Evolutionary conservation across 2,888 invertebrate genomes (phyloP), one percentile per base, ranked within the genome.

Genomic region (Neoscelio sp.): DNA sequence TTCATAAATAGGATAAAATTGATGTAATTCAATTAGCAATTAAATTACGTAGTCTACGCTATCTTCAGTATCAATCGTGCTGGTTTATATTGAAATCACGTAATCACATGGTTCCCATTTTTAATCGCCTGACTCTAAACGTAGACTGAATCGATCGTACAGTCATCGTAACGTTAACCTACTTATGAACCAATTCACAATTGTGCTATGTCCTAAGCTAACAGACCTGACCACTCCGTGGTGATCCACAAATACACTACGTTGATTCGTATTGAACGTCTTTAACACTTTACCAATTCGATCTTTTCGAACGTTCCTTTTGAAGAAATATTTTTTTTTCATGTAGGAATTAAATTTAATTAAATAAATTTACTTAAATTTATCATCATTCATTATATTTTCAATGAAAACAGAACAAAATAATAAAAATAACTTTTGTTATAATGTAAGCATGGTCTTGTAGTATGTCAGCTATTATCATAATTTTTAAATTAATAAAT

Each of bases 151-250:
- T 80, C 80, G 80, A 80, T 76, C 64, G 76, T 23, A 48, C 40
- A 79, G 80, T 71, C 56, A 79, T 75, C 60, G 76, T 76, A 73
- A 73, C 78, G 73, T 78, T 78, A 78, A 80, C 80, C 80, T 76
- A 80, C 76, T 80, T 80, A 33, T 48, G 28, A 71, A 60, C 62
- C 46, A 60, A 71, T 75, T 79, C 67, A 54, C 33, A 67, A 30
- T 67, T 54, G 56, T 33, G 70, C 38, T 58, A 44, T 18, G 44
- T 42, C 58, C 65, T 65, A 33, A 65, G 48, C 20, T 62, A 60
- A 74, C 70, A 58, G 23, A 75, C 33, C 50, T 70, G 75, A 75
- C 38, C 67, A 60, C 30, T 50, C 26, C 48, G 50, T 4, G 35
- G 26, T 23, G n/a, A 38, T 54, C 60, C 15, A 65, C 54, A 73